Evolutionary conservation across 1,140 invertebrate genomes (phyloP).

Genomic region (Nephotettix cincticeps): DNA sequence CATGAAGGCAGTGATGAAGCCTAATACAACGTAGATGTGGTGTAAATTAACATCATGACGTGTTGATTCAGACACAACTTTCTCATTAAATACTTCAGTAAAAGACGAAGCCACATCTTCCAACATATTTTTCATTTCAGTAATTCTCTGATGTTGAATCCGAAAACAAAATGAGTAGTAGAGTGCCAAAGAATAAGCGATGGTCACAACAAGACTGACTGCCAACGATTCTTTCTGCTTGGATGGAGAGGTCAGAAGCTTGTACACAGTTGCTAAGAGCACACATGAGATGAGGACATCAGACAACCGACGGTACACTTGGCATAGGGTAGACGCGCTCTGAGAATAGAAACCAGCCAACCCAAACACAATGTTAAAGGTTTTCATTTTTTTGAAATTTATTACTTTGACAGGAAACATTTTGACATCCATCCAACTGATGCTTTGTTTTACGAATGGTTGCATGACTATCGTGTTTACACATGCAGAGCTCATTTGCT

Average conservation of each 20-base stretch:
- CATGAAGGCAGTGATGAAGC: background rate
- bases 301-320: background rate
- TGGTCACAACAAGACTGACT: background rate
- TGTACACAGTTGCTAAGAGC: background rate
- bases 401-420: no score
- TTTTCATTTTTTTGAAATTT: no score
- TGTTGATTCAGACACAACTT: background rate
- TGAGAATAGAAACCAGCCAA: background rate
- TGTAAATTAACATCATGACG: background rate
- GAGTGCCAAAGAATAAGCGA: background rate
- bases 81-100: background rate
- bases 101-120: background rate
- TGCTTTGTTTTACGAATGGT: no score
- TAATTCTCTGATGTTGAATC: background rate
- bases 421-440: no score
- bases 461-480: no score
- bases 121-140: background rate
- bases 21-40: background rate
- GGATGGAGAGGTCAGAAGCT: background rate
- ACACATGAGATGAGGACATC: background rate
- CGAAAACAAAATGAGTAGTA: constrained; percentile 10
- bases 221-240: background rate
- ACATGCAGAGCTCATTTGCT: no score
- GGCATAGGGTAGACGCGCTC: no score
- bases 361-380: no score